phyloP scores from a whole-genome alignment of 1,140 invertebrate species.

The Bombus pyrosoma region DNA sequence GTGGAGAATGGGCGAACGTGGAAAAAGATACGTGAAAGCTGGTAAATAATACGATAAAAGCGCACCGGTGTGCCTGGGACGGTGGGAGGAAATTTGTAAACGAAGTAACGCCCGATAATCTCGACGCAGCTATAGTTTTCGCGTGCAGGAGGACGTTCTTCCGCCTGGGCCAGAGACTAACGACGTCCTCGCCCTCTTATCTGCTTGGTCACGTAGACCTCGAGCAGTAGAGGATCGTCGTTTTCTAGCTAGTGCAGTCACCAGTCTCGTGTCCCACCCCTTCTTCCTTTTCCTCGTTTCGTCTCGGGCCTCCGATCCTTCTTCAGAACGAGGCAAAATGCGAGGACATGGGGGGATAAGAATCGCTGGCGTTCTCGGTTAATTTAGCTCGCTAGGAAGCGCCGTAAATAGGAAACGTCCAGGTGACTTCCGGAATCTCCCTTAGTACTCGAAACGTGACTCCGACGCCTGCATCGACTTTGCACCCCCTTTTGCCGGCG shows the following conservation, averaged over 20 bases:
- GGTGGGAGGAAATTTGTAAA: conserved; percentile 71
- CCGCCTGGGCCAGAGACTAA: conserved; percentile 78
- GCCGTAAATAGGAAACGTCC: conserved; percentile 78
- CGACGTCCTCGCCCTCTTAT: conserved; percentile 80
- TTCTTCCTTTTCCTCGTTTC: not conserved
- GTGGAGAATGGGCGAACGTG: not conserved
- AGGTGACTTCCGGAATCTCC: conserved; percentile 49
- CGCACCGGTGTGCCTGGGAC: not conserved
- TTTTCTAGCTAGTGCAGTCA: not conserved
- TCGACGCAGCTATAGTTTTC: conserved; percentile 69
- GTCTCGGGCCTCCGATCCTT: conserved; percentile 35
- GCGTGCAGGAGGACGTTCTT: conserved; percentile 80
- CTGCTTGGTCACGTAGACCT: conserved; percentile 78
- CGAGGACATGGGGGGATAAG: conserved; percentile 76
- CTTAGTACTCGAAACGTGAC: not conserved
- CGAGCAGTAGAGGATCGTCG: conserved; percentile 20
- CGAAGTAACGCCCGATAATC: conserved; percentile 71
- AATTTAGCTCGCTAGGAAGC: conserved; percentile 77
- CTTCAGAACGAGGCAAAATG: conserved; percentile 67
- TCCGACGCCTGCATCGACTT: conserved; percentile 25
- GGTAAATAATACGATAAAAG: conserved; percentile 65
- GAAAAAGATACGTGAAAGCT: conserved; percentile 38
- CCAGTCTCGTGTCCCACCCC: not conserved
- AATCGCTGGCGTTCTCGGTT: conserved; percentile 76
- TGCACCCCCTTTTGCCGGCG: conserved; percentile 26